Evolutionary conservation across 2,888 invertebrate genomes (phyloP).

Genomic region (Hybos culiciformis): DNA sequence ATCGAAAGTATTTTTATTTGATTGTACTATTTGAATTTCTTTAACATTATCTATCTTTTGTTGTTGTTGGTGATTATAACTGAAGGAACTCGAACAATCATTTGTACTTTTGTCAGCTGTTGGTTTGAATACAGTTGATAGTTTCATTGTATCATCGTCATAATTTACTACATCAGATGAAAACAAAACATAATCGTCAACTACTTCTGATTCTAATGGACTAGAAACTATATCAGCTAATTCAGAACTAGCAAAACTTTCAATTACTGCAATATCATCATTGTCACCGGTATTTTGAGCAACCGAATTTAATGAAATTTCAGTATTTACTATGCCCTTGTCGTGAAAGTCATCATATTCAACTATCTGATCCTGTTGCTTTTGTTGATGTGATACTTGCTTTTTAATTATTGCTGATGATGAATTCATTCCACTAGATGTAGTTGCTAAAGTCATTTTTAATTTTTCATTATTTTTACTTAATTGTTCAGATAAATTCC

Average conservation of each 20-base stretch:
- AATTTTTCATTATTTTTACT: too few relatives aligned
- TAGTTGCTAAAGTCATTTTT: slow-evolving; percentile 12
- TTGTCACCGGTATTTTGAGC: slow-evolving; percentile 43
- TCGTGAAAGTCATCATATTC: slow-evolving; percentile 47
- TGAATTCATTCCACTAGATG: background rate
- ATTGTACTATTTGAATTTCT: background rate
- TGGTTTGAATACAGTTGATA: slow-evolving; percentile 29
- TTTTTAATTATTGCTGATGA: slow-evolving; percentile 2
- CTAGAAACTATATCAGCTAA: slow-evolving; percentile 46
- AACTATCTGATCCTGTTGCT: slow-evolving; percentile 33
- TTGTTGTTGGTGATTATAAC: background rate
- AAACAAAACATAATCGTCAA: slow-evolving; percentile 50
- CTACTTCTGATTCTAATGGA: slow-evolving; percentile 43
- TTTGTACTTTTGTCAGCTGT: background rate
- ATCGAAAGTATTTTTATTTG: background rate
- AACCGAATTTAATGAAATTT: slow-evolving; percentile 44
- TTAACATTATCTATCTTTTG: background rate
- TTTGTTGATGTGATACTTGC: slow-evolving; percentile 2
- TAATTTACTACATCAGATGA: slow-evolving; percentile 47
- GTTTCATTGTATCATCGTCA: slow-evolving; percentile 33
- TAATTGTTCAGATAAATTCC: slow-evolving; percentile 38
- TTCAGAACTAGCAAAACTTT: slow-evolving; percentile 39
- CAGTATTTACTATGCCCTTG: slow-evolving; percentile 41
- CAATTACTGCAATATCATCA: slow-evolving; percentile 44
- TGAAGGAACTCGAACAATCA: background rate